These are phyloP conservation scores for Meiosimyza platycephala DNA, from an alignment of 2,888 invertebrate genomes.

Conservation along the genomic window DNA sequence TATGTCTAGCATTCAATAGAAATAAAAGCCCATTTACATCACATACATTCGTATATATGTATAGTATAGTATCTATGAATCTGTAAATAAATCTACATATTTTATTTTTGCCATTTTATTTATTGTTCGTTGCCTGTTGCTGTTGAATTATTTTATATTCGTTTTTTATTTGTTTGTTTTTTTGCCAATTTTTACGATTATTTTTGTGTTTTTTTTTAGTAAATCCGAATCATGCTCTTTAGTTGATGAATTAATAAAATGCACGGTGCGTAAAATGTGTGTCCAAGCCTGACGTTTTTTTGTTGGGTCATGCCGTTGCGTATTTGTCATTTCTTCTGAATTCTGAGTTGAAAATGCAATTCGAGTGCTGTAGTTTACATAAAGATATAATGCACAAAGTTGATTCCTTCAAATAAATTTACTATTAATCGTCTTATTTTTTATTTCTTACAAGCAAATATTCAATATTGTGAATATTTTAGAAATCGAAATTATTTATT, in stretches of 20 bases:
- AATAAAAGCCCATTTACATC: too few species aligned
- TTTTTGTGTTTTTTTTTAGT: slow-evolving; percentile 22
- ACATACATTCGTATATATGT: too few species aligned
- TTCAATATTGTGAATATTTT: too few species aligned
- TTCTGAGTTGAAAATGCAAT: background rate
- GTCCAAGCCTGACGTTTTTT: slow-evolving; percentile 60
- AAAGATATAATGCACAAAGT: too few species aligned
- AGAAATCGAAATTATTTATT: too few species aligned
- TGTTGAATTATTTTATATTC: background rate
- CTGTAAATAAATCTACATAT: slow-evolving; percentile 5
- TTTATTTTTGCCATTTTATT: slow-evolving; percentile 18
- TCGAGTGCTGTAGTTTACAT: too few species aligned
- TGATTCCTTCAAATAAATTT: too few species aligned
- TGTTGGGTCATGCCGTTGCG: slow-evolving; percentile 25
- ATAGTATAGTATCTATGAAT: background rate
- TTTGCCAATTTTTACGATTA: background rate
- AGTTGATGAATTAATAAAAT: slow-evolving; percentile 53
- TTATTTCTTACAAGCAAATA: too few species aligned
- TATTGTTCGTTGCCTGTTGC: slow-evolving; percentile 6
- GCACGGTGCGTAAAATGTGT: slow-evolving; percentile 65
- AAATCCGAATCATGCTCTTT: slow-evolving; percentile 42
- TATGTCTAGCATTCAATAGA: too few species aligned
- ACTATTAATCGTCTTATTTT: too few species aligned
- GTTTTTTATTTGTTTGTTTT: background rate
- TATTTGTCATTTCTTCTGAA: slow-evolving; percentile 1